A percentile compares a stretch with the other conserved stretches of the same genome.
Conservation (phyloP, 2,888 invertebrate species). For the Arge pagana region DNA sequence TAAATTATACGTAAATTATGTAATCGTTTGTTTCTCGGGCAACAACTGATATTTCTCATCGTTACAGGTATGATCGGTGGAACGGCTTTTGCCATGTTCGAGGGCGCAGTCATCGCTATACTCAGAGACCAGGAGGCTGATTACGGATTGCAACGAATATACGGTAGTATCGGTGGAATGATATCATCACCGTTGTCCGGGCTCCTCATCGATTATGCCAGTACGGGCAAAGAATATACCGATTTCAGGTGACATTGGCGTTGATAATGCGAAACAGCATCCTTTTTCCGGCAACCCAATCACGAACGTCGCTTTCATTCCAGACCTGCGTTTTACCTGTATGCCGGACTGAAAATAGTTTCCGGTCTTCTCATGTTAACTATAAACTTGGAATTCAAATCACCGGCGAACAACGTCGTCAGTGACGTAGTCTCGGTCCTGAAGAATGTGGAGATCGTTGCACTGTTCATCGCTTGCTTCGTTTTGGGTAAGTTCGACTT, state of each 20-base stretch:
- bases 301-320: constrained; percentile 36
- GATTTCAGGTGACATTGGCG: constrained; percentile 67
- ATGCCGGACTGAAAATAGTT: constrained; percentile 70
- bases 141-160: constrained; percentile 77
- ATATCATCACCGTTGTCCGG: constrained; percentile 80
- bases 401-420: constrained; percentile 72
- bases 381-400: constrained; percentile 77
- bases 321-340: constrained; percentile 80
- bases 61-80: constrained; percentile 72
- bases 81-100: constrained; percentile 79
- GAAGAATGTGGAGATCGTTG: constrained; percentile 71
- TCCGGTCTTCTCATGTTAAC: constrained; percentile 72
- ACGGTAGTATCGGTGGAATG: constrained; percentile 78
- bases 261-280: background rate
- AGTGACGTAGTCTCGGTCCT: constrained; percentile 71
- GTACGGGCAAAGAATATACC: constrained; percentile 70
- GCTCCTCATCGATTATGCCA: constrained; percentile 74
- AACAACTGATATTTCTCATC: background rate
- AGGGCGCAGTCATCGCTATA: constrained; percentile 78
- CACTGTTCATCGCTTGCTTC: constrained; percentile 74
- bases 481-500: constrained; percentile 73
- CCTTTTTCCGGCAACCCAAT: background rate
- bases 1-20: no score
- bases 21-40: no score
- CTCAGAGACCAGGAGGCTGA: constrained; percentile 76